Evolutionary conservation across 2,113 vertebrate species (phyloP), one percentile per base, ranked within the genome.

Genomic region (Zosterops lateralis): DNA sequence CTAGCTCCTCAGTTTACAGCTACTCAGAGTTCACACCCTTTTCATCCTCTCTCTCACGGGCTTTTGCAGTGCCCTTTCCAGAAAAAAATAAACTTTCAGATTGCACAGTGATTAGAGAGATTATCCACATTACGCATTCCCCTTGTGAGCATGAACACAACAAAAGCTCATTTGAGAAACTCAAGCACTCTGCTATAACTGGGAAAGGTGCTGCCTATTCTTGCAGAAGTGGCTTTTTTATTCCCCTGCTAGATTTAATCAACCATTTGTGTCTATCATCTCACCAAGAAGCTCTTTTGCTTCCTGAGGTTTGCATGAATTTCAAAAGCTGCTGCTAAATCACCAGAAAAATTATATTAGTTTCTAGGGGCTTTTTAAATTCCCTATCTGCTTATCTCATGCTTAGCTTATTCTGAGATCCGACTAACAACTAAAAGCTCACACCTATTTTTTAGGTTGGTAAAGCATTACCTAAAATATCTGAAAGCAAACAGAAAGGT

Each of bases 71-170:
- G 87, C 60, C 67, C 83, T 92, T 95, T 65, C 83, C 83, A 95
- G 88, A 85, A 85, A 93, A 93, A 94, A 95, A 87, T 56, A 96
- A 94, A 85, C 79, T 76, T 89, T 67, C 51, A 72, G 62, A 84
- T 71, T 92, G 88, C 28, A 44, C 10, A 74, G 51, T 81, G 87
- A 90, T 89, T 95, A 73, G 44, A 73, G 44, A 95, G 77, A 83
- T 92, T 94, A 95, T 72, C 65, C 79, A 83, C 44, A 64, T 92
- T 70, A 94, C 73, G 72, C 53, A 57, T 85, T 92, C 56, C 67
- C 56, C 82, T 87, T 84, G 76, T 34, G 80, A 95, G 47, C 42
- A 56, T 2, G 61, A 92, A 47, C 38, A 62, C 65, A 77, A 80
- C 81, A 93, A 91, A 95, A 92, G 48, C 47, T 91, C 48, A 54